Evolutionary conservation across 2,888 invertebrate species (phyloP).

Genomic region (Leucoma salicis): DNA sequence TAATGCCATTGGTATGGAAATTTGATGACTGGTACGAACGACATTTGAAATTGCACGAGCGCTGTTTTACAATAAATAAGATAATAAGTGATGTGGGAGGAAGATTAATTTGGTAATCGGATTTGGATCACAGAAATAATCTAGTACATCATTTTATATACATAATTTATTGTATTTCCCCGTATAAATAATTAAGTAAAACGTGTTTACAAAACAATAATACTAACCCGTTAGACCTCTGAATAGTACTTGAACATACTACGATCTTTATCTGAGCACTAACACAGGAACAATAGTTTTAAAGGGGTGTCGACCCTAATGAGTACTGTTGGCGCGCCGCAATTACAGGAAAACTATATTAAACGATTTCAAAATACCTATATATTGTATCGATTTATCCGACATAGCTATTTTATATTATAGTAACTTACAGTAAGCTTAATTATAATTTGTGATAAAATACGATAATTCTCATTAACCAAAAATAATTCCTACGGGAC

Average conservation of each 20-base stretch:
- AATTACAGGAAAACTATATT: constrained; percentile 55
- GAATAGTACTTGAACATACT: constrained; percentile 28
- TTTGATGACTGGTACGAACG: constrained; percentile 37
- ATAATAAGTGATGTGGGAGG: no score
- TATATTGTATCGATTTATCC: constrained; percentile 11
- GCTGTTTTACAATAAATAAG: no score
- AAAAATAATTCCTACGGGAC: no score
- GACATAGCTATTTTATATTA: no score
- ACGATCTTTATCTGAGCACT: constrained; percentile 56
- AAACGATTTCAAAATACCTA: constrained; percentile 7
- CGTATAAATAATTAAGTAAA: not conserved
- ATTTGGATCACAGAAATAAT: no score
- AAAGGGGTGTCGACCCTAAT: constrained; percentile 57
- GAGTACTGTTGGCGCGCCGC: constrained; percentile 45
- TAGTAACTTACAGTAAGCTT: no score
- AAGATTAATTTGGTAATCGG: no score
- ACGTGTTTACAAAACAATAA: not conserved
- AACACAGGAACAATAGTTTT: constrained; percentile 64
- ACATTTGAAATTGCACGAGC: constrained; percentile 5
- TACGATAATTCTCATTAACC: no score
- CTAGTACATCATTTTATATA: no score
- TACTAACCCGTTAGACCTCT: constrained; percentile 32
- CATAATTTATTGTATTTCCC: no score
- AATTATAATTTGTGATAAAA: no score
- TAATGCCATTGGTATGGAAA: constrained; percentile 56